These are phyloP conservation scores for Hemitrygon akajei DNA, from an alignment of 2,797 vertebrate genomes.

Conservation along the genomic window DNA sequence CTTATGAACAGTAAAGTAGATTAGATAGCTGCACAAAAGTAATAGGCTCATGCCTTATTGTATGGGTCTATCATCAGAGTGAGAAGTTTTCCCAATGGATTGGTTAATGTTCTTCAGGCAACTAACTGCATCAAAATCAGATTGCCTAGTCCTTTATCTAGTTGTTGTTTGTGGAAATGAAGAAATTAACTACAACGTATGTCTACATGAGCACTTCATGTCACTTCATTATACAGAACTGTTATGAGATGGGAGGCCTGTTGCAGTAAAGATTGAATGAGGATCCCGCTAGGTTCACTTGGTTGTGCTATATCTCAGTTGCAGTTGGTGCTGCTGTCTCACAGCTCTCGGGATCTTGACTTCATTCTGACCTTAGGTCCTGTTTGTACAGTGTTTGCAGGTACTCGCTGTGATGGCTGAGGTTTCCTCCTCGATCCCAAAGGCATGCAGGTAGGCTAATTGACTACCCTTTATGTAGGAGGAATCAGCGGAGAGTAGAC, in stretches of 20 bases:
- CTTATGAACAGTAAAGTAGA: not conserved
- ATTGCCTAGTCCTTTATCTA: not conserved
- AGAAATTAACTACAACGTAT: not conserved
- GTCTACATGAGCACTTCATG: not conserved
- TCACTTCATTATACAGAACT: not conserved
- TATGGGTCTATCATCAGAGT: not conserved
- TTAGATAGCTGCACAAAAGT: not conserved
- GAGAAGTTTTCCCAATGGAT: not conserved
- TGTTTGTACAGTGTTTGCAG: too few relatives aligned
- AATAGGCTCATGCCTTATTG: not conserved
- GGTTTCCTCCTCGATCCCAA: too few relatives aligned
- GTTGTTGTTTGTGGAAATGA: not conserved
- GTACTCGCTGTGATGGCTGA: too few relatives aligned
- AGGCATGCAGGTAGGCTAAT: too few relatives aligned
- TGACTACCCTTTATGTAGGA: too few relatives aligned
- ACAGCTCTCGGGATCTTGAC: too few relatives aligned
- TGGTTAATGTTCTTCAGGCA: not conserved
- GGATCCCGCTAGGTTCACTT: too few relatives aligned
- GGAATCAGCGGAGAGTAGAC: too few relatives aligned
- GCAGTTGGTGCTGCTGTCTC: too few relatives aligned
- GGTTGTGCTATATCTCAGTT: too few relatives aligned
- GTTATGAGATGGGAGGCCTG: not conserved
- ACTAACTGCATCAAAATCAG: not conserved
- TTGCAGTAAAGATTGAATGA: too few relatives aligned
- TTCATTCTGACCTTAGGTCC: too few relatives aligned